phyloP scores from a whole-genome alignment of 2,888 invertebrate genomes.

The Lingula anatina region DNA sequence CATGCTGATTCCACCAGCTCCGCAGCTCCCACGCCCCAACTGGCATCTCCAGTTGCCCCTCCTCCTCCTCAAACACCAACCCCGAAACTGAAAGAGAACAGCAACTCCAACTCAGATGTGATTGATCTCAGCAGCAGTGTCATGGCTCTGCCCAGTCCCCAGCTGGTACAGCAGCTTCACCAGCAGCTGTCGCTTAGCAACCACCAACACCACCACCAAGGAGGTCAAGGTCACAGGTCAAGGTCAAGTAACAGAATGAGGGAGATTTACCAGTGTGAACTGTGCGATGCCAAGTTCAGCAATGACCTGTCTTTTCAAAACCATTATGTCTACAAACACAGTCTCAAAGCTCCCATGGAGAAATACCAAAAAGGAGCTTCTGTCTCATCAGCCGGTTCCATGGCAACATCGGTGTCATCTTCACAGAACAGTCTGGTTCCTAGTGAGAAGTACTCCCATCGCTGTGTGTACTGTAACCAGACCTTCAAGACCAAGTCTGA shows the following conservation, averaged over 20 bases:
- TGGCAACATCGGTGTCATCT: neutral
- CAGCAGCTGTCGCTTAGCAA: too few species aligned
- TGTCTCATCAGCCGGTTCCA: neutral
- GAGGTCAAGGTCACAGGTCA: too few species aligned
- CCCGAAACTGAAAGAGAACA: too few species aligned
- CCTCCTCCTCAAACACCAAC: neutral
- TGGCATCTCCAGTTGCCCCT: conserved; percentile 9
- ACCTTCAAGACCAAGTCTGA: conserved; percentile 81
- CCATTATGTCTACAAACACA: conserved; percentile 65
- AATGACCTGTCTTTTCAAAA: conserved; percentile 63
- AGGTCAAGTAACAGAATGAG: neutral
- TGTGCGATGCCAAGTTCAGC: conserved; percentile 67
- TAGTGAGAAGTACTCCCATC: conserved; percentile 57
- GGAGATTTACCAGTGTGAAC: conserved; percentile 61
- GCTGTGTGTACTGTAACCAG: conserved; percentile 90
- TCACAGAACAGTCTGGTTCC: neutral
- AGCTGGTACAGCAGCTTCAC: too few species aligned
- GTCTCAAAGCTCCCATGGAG: conserved; percentile 54
- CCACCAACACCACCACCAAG: too few species aligned
- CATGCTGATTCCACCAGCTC: too few species aligned
- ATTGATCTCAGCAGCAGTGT: neutral
- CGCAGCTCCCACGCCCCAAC: too few species aligned
- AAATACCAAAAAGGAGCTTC: too few species aligned
- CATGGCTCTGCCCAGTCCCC: too few species aligned
- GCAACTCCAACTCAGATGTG: too few species aligned